Conservation (phyloP, 2,797 vertebrate species). For the Iguana delicatissima region DNA sequence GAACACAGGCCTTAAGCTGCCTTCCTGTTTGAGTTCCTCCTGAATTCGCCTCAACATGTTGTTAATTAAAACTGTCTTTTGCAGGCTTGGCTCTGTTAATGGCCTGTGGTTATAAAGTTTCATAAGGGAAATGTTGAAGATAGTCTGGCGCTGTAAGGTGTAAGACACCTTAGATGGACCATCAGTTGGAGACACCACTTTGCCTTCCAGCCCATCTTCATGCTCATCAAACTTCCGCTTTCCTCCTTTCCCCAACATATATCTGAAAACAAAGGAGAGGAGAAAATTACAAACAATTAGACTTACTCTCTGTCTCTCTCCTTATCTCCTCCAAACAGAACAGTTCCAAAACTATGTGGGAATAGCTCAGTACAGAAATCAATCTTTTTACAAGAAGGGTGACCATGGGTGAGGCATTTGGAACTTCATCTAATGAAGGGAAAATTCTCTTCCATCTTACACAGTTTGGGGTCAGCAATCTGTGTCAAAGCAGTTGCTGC, state of each 20-base stretch:
- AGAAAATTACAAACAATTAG: slow-evolving; percentile 20
- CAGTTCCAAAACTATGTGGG: not conserved
- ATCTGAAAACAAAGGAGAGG: slow-evolving; percentile 84
- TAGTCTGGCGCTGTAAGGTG: slow-evolving; percentile 98
- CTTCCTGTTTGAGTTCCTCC: slow-evolving; percentile 96
- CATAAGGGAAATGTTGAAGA: slow-evolving; percentile 99
- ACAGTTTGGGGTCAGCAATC: not conserved
- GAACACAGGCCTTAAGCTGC: slow-evolving; percentile 89
- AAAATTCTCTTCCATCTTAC: not conserved
- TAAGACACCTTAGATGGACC: slow-evolving; percentile 97
- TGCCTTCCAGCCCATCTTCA: slow-evolving; percentile 99
- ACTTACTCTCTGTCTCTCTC: not conserved
- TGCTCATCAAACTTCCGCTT: slow-evolving; percentile 99
- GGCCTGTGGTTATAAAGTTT: slow-evolving; percentile 96
- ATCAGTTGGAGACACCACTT: slow-evolving; percentile 90
- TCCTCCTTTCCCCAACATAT: slow-evolving; percentile 99
- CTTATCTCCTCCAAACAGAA: not conserved
- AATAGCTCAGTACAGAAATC: too few species aligned
- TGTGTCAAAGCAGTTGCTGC: not conserved
- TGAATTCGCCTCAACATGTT: slow-evolving; percentile 98
- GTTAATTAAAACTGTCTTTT: slow-evolving; percentile 97
- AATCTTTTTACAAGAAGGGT: not conserved
- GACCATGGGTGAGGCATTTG: not conserved
- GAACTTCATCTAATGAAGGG: not conserved
- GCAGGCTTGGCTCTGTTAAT: slow-evolving; percentile 92